These are phyloP conservation scores for Poecilus cupreus DNA, from an alignment of 2,888 invertebrate species.

Conservation along the genomic window DNA sequence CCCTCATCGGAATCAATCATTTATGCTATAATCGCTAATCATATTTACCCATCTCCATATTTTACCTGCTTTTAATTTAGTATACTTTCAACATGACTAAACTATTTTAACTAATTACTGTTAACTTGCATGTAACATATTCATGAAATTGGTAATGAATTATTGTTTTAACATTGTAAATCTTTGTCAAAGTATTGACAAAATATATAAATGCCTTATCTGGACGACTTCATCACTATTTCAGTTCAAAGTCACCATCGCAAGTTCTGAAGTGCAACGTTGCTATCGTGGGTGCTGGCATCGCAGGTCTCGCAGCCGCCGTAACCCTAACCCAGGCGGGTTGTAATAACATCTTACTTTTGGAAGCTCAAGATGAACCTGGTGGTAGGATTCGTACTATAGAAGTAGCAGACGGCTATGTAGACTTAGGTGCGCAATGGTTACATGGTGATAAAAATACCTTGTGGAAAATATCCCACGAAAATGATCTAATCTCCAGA, in stretches of 20 bases:
- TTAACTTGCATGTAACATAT: too few relatives aligned
- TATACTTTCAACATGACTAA: too few relatives aligned
- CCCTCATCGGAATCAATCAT: too few relatives aligned
- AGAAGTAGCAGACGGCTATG: constrained; percentile 69
- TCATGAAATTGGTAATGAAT: too few relatives aligned
- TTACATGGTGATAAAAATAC: constrained; percentile 76
- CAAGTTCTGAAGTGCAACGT: constrained; percentile 66
- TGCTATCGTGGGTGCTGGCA: constrained; percentile 78
- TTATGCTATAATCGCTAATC: too few relatives aligned
- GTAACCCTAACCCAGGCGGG: constrained; percentile 72
- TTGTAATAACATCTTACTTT: constrained; percentile 73
- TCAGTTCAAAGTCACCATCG: not conserved
- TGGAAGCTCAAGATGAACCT: constrained; percentile 75
- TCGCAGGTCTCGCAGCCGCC: constrained; percentile 78
- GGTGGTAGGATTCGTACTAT: constrained; percentile 76
- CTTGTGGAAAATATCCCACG: constrained; percentile 73
- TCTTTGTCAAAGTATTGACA: too few relatives aligned
- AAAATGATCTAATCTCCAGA: constrained; percentile 73
- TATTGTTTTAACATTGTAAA: too few relatives aligned
- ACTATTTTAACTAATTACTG: too few relatives aligned
- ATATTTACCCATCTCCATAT: too few relatives aligned
- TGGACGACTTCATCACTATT: not conserved
- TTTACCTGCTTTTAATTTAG: too few relatives aligned
- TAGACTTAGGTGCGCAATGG: constrained; percentile 81
- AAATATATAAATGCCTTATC: not conserved